Conservation (phyloP, 2,113 vertebrate genomes). For the Tapirus terrestris region DNA sequence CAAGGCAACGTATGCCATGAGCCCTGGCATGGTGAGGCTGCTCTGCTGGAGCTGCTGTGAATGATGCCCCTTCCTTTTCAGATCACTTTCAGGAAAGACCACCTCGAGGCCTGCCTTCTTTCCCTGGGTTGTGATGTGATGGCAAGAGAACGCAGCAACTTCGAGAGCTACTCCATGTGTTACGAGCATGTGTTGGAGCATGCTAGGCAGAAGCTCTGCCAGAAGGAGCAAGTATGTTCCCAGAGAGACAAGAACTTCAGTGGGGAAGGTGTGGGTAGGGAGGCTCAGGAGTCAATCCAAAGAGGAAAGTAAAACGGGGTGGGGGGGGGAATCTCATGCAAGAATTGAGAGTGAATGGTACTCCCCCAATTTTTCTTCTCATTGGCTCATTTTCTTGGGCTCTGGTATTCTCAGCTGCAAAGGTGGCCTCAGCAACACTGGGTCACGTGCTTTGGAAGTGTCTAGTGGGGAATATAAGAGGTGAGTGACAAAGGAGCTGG, state of each 20-base stretch:
- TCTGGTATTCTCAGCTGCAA: neutral
- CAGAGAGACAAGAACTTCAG: neutral
- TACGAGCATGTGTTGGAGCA: slow-evolving; percentile 88
- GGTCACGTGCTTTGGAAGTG: neutral
- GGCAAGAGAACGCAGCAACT: slow-evolving; percentile 85
- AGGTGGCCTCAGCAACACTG: neutral
- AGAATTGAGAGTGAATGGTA: neutral
- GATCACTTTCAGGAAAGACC: slow-evolving; percentile 82
- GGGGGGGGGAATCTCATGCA: neutral
- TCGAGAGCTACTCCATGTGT: slow-evolving; percentile 87
- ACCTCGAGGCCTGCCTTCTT: slow-evolving; percentile 85
- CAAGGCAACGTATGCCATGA: neutral
- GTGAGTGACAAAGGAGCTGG: neutral
- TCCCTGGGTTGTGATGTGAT: slow-evolving; percentile 84
- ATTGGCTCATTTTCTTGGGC: neutral
- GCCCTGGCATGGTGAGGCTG: neutral
- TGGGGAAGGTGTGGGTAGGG: neutral
- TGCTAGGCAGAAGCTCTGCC: slow-evolving; percentile 79
- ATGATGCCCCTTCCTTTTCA: slow-evolving; percentile 61
- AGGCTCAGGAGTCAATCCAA: neutral
- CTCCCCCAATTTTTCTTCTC: neutral
- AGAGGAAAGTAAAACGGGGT: neutral
- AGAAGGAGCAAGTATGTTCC: slow-evolving; percentile 84
- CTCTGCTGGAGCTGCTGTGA: neutral
- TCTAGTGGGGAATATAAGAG: neutral